Percentiles rank a stretch among this genome's conserved stretches.
phyloP scores from a whole-genome alignment of 2,797 vertebrate species.

The Hapalemur alaotrensis region DNA sequence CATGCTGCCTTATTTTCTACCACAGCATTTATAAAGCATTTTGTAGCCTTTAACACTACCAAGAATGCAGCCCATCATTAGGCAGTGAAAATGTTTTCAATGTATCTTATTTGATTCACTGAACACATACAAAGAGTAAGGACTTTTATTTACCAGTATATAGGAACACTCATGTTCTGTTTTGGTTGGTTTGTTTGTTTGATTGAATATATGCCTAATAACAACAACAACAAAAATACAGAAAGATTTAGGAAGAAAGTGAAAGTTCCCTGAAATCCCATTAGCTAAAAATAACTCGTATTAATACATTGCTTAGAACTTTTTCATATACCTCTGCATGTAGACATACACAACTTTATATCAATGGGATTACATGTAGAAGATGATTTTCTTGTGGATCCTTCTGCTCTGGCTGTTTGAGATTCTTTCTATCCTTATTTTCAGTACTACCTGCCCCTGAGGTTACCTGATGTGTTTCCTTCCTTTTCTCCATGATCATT shows the following conservation, averaged over 20 bases:
- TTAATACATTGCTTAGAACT: neutral
- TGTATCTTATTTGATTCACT: neutral
- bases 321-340: neutral
- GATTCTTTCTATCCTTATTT: neutral
- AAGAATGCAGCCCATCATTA: neutral
- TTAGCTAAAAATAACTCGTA: neutral
- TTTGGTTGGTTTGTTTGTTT: constrained; percentile 26
- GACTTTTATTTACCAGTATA: neutral
- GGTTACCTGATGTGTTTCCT: neutral
- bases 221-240: neutral
- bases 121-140: neutral
- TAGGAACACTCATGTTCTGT: neutral
- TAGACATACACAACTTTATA: neutral
- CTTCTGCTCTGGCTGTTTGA: neutral
- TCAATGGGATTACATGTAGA: neutral
- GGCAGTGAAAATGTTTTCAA: neutral
- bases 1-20: neutral
- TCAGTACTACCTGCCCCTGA: neutral
- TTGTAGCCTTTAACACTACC: neutral
- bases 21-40: neutral
- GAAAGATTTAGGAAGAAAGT: neutral
- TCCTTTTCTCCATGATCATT: neutral
- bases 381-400: neutral
- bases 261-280: neutral
- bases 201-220: neutral